Evolutionary conservation across 2,888 invertebrate genomes (phyloP), one percentile per base, ranked within the genome.

Genomic region (Diplolepis rosae): DNA sequence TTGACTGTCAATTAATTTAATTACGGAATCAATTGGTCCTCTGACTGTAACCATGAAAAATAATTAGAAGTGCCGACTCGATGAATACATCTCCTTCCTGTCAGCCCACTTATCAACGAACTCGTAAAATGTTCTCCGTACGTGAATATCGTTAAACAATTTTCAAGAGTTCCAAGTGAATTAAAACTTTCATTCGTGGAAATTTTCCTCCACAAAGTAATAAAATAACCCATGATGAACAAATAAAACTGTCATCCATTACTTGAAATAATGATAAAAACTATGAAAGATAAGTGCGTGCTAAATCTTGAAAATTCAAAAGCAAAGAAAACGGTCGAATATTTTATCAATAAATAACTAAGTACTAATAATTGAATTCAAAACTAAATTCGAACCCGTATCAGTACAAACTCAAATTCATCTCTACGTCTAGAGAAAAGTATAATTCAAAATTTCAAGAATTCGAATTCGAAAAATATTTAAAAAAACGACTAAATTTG

Each of bases 1-100:
- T 65, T 56, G 72, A 65, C 56, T 50, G 73, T 78, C 76, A 75
- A 77, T 77, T 75, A 74, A 77, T 79, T 79, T 73, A 76, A 74
- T 74, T 77, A 74, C 69, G 69, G 76, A 75, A 77, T 80, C 77
- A 71, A 79, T 79, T 61, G 56, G 56, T 35, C 32, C 18, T 35
- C 32, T 1, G 9, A 22, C 54, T 32, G 32, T 32, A 56, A 32
- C 32, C 56, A 56, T 56, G 56, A 56, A 56, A 56, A 56, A 56
- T 61, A 61, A 61, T 61, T 61, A 61, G 13, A 61, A 35, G 32
- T 13, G 22, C 32, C n/a, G 24, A 24, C 56, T 61, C 32, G 56
- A 32, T 24, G 56, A 61, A 61, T 61, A 51, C 27, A 27, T 27
- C 56, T 61, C 32, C 24, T 61, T 39, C 56, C 35, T 61, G 56